Percentiles rank a stretch among this genome's conserved stretches.
Conservation (phyloP, 2,113 vertebrate genomes). For the Lasiurus cinereus region DNA sequence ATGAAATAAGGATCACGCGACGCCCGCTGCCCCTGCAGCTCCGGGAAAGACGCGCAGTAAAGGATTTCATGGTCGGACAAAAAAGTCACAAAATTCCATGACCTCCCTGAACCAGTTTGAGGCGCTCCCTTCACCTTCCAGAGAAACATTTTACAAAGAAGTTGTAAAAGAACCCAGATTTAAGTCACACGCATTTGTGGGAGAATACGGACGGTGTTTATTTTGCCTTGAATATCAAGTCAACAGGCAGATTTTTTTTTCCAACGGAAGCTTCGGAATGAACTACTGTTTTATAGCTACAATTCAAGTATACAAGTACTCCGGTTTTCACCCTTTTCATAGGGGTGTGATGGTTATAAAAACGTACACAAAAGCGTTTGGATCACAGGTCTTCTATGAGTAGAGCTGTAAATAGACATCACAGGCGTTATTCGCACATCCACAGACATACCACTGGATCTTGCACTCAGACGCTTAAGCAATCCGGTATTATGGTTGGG, state of each 20-base stretch:
- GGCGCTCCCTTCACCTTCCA: slow-evolving; percentile 35
- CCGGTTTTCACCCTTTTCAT: slow-evolving; percentile 7
- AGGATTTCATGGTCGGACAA: slow-evolving; percentile 36
- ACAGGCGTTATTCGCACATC: background rate
- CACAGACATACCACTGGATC: background rate
- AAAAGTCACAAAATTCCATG: slow-evolving; percentile 64
- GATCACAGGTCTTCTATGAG: background rate
- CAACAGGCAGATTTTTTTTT: slow-evolving; percentile 17
- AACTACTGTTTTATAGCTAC: slow-evolving; percentile 10
- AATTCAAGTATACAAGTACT: slow-evolving; percentile 13
- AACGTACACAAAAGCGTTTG: background rate
- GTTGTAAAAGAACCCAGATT: background rate
- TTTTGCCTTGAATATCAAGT: slow-evolving; percentile 10
- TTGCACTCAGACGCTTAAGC: background rate
- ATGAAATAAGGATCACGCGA: background rate
- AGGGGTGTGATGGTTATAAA: slow-evolving; percentile 2
- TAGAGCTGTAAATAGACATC: background rate
- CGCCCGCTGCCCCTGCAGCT: background rate
- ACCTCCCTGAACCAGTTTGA: background rate
- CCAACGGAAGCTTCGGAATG: slow-evolving; percentile 23
- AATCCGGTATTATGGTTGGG: background rate
- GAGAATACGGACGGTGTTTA: background rate
- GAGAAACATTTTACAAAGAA: slow-evolving; percentile 20
- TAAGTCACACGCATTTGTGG: background rate
- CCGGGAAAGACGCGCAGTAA: background rate